Conservation (phyloP, 2,113 vertebrate genomes). For the Choloepus hoffmanni region DNA sequence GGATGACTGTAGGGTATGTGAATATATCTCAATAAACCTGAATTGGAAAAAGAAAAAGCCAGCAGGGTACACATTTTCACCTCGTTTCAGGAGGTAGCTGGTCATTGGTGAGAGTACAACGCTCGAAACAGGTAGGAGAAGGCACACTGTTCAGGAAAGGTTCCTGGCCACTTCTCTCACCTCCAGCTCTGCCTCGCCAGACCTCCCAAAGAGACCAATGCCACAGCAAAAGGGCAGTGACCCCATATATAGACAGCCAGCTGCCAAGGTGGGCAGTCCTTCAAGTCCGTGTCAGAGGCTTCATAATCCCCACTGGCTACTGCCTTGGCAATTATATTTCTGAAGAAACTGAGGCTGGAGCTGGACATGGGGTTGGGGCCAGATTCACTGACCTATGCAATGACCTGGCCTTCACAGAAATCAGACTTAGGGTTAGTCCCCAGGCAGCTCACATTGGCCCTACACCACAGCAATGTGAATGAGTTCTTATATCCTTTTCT, state of each 20-base stretch:
- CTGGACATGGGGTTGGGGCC: not conserved
- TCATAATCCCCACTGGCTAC: slow-evolving; percentile 3
- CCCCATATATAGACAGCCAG: not conserved
- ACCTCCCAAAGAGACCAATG: not conserved
- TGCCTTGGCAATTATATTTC: not conserved
- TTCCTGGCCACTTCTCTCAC: slow-evolving; percentile 21
- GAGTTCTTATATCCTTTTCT: slow-evolving; percentile 4
- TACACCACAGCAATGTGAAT: not conserved
- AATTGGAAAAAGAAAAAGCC: not conserved
- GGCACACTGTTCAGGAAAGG: not conserved
- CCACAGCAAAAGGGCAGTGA: not conserved
- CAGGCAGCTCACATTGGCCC: not conserved
- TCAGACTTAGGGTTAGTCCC: not conserved
- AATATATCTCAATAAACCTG: no score
- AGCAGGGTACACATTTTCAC: not conserved
- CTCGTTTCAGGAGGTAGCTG: not conserved
- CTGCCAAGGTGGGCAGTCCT: not conserved
- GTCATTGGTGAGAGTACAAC: not conserved
- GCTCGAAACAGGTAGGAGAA: not conserved
- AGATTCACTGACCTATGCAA: not conserved
- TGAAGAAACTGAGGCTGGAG: not conserved
- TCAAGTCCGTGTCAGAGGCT: not conserved
- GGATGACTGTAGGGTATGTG: no score
- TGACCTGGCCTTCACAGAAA: slow-evolving; percentile 5
- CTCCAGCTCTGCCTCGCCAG: not conserved